phyloP scores from a whole-genome alignment of 2,888 invertebrate genomes.

The Danaus chrysippus region DNA sequence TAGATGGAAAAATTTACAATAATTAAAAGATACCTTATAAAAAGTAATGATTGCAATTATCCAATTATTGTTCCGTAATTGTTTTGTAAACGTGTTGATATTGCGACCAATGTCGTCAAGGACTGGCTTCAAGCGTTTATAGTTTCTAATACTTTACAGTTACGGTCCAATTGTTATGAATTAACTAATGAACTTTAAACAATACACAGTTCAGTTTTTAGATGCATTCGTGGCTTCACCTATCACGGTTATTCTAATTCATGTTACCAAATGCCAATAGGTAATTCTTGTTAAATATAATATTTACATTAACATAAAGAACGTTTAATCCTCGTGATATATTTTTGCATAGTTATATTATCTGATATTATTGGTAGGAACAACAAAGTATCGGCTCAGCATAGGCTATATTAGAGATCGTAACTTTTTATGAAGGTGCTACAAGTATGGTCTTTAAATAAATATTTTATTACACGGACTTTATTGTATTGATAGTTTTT shows the following conservation, averaged over 20 bases:
- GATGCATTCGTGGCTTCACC: too few species aligned
- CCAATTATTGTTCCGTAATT: too few species aligned
- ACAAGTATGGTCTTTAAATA: conserved; percentile 10
- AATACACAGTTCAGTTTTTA: too few species aligned
- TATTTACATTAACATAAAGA: not conserved
- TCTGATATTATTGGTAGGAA: not conserved
- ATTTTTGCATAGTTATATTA: not conserved
- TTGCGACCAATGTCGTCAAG: too few species aligned
- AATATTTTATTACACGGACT: conserved; percentile 5
- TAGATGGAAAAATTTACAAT: too few species aligned
- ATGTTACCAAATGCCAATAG: too few species aligned
- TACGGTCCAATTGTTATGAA: conserved; percentile 37
- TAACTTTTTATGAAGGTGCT: conserved; percentile 20
- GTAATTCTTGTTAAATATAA: not conserved
- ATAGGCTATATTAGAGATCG: conserved; percentile 15
- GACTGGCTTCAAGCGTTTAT: conserved; percentile 49
- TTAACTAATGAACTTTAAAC: not conserved
- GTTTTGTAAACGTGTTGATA: too few species aligned
- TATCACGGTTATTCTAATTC: too few species aligned
- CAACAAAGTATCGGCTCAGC: conserved; percentile 19
- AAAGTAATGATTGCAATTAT: too few species aligned
- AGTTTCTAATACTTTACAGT: conserved; percentile 55
- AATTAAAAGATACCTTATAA: too few species aligned
- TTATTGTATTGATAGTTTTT: conserved; percentile 1
- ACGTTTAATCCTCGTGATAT: not conserved